Evolutionary conservation across 2,797 vertebrate species (phyloP), one percentile per base, ranked within the genome.

Genomic region (Muscicapa striata): DNA sequence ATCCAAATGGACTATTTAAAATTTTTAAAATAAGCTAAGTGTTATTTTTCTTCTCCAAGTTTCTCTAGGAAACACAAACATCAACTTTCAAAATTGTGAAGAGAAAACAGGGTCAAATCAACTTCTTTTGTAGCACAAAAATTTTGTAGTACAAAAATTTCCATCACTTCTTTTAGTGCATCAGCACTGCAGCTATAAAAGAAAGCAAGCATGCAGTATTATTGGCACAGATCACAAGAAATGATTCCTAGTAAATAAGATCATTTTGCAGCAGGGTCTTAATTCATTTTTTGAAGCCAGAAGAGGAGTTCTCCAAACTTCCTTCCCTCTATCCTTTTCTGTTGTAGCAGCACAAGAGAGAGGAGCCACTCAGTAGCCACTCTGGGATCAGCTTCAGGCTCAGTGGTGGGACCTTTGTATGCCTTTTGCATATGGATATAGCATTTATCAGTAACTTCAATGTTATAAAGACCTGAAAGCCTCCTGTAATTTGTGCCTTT

Each of bases 71-170:
- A 91, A 36, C 4, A 16, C 55, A 84, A 36, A 2, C 2, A 13
- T 88, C 66, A 55, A 10, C 8, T 81, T 88, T 84, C 27, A 17
- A 89, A 80, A 48, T 19, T 14, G 2, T n/a, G 18, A 49, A 83
- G 20, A 17, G 22, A 90, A 90, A 54, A 57, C 23, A n/a, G 30
- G 29, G 8, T 64, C 54, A 49, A 93, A 76, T 19, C 3, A 54
- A 6, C 10, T 69, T 19, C 32, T 81, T 68, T 32, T 27, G 15
- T 49, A 49, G 15, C 26, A 49, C 9, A 48, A 48, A 43, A 43
- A 67, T 84, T 74, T 88, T 78, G 32, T 34, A 73, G 51, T 40
- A 66, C 34, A 48, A 76, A 74, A 81, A 68, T 79, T 66, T 62
- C 30, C 30, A 9, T 69, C 54, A 18, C 23, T 84, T 30, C 13